Conservation (phyloP, 92 coral and sea anemone genomes). For the Micromussa lordhowensis region DNA sequence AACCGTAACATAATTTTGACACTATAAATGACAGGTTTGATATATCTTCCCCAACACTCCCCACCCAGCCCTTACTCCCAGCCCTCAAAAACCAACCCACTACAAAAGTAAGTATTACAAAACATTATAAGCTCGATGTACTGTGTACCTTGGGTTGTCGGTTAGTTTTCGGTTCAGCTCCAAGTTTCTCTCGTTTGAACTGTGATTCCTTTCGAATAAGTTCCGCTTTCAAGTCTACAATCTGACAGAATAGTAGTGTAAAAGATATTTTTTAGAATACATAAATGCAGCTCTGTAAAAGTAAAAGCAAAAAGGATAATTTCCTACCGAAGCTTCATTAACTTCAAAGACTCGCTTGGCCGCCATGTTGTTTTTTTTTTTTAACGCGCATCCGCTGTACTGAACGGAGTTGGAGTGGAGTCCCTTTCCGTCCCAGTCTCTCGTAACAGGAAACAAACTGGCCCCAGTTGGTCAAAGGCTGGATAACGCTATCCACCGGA, state of each 20-base stretch:
- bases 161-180: constrained; percentile 25
- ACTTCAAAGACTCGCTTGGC: constrained; percentile 82
- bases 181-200: constrained; percentile 71
- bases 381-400: constrained; percentile 19
- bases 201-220: constrained; percentile 93
- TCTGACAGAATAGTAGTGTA: constrained; percentile 45
- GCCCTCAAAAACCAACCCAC: too few relatives aligned
- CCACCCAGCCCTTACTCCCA: too few relatives aligned
- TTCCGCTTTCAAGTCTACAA: constrained; percentile 95
- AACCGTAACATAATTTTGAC: too few relatives aligned
- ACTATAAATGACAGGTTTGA: too few relatives aligned
- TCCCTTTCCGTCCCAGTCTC: not conserved
- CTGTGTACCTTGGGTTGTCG: constrained; percentile 64
- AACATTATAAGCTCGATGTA: not conserved
- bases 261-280: not conserved
- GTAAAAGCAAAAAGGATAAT: not conserved
- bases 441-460: too few relatives aligned
- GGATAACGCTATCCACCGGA: too few relatives aligned
- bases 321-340: constrained; percentile 92
- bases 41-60: too few relatives aligned
- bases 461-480: too few relatives aligned
- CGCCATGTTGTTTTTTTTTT: constrained; percentile 93
- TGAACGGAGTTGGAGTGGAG: not conserved
- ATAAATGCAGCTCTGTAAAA: not conserved
- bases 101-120: too few relatives aligned